Evolutionary conservation across 2,888 invertebrate genomes (phyloP).

Genomic region (Cosmia pyralina): DNA sequence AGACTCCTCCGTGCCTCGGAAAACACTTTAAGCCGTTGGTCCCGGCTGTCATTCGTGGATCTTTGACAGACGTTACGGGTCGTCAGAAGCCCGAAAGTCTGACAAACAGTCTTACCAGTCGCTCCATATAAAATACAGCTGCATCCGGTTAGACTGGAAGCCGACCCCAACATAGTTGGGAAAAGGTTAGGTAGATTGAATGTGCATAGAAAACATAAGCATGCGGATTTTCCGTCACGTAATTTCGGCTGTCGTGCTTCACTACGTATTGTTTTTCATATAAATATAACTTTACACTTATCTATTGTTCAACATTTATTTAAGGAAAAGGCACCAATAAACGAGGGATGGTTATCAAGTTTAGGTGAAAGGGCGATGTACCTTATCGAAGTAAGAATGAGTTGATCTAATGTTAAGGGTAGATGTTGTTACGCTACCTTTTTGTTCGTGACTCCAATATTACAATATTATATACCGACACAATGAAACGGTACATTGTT

Average conservation of each 20-base stretch:
- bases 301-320: constrained; percentile 37
- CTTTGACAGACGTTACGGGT: too few relatives aligned
- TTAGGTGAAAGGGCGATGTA: constrained; percentile 47
- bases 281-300: constrained; percentile 20
- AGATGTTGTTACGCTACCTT: constrained; percentile 53
- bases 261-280: constrained; percentile 31
- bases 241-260: not conserved
- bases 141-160: too few relatives aligned
- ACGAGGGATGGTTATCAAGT: constrained; percentile 42
- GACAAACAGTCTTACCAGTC: too few relatives aligned
- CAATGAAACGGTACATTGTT: constrained; percentile 46
- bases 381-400: constrained; percentile 51
- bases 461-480: constrained; percentile 41
- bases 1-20: too few relatives aligned
- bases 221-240: not conserved
- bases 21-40: too few relatives aligned
- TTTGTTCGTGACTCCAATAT: constrained; percentile 43
- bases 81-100: too few relatives aligned
- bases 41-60: too few relatives aligned
- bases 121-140: too few relatives aligned
- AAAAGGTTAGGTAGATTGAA: too few relatives aligned
- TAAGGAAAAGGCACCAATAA: constrained; percentile 20
- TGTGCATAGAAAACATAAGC: not conserved
- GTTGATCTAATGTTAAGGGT: constrained; percentile 46
- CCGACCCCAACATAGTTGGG: too few relatives aligned